Evolutionary conservation across 2,888 invertebrate genomes (phyloP).

Genomic region (Ectemnius lituratus): DNA sequence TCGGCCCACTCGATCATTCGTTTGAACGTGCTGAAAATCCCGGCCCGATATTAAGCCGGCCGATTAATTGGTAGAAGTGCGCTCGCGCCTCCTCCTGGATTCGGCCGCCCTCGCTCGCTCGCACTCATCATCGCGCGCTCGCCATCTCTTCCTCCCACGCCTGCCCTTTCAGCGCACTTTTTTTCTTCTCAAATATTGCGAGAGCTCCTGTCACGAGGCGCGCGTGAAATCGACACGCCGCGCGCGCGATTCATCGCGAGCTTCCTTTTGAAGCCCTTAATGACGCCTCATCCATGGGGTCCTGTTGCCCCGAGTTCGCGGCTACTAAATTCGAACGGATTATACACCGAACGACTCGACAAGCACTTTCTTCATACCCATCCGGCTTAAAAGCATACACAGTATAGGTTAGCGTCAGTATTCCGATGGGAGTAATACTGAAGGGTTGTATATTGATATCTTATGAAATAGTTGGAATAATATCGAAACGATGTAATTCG

Average conservation of each 20-base stretch:
- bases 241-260: slow-evolving; percentile 3
- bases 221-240: neutral
- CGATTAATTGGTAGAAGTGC: slow-evolving; percentile 13
- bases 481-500: no score
- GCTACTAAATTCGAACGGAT: no score
- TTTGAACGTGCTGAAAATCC: slow-evolving; percentile 19
- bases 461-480: no score
- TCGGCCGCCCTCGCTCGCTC: neutral
- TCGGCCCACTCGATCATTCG: slow-evolving; percentile 20
- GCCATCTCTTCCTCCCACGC: neutral
- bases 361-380: no score
- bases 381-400: no score
- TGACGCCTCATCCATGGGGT: no score
- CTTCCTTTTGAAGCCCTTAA: neutral
- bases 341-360: no score
- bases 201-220: neutral
- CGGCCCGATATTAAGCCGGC: slow-evolving; percentile 14
- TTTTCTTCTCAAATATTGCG: slow-evolving; percentile 7
- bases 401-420: no score
- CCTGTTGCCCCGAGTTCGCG: no score
- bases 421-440: no score
- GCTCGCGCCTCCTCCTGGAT: neutral
- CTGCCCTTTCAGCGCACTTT: neutral
- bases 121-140: neutral
- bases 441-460: no score